These are phyloP conservation scores for Julus scanicus DNA, from an alignment of 2,888 invertebrate genomes.

Conservation along the genomic window DNA sequence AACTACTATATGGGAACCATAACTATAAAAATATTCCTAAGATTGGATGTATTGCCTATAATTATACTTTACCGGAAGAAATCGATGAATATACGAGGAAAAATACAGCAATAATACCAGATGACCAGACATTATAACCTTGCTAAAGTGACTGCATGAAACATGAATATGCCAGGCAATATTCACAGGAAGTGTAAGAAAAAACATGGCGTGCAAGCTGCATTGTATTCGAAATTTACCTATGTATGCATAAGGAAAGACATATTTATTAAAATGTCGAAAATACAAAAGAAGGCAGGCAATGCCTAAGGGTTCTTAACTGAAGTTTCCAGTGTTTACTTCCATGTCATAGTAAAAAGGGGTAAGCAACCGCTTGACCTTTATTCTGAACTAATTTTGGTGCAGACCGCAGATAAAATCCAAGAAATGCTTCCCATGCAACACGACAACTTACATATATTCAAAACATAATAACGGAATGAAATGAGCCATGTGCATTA, in stretches of 20 bases:
- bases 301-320: background rate
- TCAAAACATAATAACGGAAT: background rate
- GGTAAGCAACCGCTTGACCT: slow-evolving; percentile 32
- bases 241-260: background rate
- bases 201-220: background rate
- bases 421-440: background rate
- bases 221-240: background rate
- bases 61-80: no score
- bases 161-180: background rate
- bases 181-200: background rate
- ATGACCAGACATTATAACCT: background rate
- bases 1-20: no score
- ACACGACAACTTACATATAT: background rate
- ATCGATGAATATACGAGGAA: no score
- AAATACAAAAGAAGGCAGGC: background rate
- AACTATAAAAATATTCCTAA: no score
- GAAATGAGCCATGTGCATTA: no score
- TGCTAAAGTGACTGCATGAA: background rate
- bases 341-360: slow-evolving; percentile 6
- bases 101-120: no score
- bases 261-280: background rate
- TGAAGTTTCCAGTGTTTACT: background rate
- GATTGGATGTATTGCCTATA: no score
- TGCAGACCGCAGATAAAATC: background rate
- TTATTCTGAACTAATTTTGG: background rate